These are phyloP conservation scores for Serinus canaria DNA, from an alignment of 2,113 vertebrate genomes.

Conservation along the genomic window DNA sequence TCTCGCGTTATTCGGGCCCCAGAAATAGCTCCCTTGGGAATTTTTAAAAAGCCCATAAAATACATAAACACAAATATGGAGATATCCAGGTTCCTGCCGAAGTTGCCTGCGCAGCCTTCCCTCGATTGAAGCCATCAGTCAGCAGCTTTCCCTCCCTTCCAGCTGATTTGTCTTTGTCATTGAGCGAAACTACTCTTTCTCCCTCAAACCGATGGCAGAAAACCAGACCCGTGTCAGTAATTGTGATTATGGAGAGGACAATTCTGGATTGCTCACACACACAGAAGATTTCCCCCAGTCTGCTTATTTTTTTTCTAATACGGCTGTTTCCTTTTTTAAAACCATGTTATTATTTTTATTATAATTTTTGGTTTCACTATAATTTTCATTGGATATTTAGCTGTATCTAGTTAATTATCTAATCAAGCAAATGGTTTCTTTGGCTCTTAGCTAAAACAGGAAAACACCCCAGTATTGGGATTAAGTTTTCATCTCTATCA, in stretches of 20 bases:
- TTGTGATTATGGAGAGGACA: neutral
- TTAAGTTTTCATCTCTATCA: slow-evolving; percentile 81
- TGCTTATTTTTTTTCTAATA: neutral
- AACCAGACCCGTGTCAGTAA: neutral
- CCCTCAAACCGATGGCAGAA: neutral
- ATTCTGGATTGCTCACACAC: neutral
- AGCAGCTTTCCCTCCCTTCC: slow-evolving; percentile 31
- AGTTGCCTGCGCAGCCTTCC: slow-evolving; percentile 27
- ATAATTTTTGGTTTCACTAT: slow-evolving; percentile 28
- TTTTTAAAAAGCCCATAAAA: slow-evolving; percentile 56
- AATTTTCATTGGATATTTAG: slow-evolving; percentile 57
- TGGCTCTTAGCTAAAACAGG: slow-evolving; percentile 62
- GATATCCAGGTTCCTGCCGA: slow-evolving; percentile 25
- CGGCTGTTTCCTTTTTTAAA: neutral
- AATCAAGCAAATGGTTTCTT: slow-evolving; percentile 71
- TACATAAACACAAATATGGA: slow-evolving; percentile 63
- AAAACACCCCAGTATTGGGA: slow-evolving; percentile 71
- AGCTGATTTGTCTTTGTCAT: slow-evolving; percentile 52
- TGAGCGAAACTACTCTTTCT: neutral
- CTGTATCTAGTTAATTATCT: slow-evolving; percentile 56
- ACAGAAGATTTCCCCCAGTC: slow-evolving; percentile 4
- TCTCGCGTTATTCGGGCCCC: slow-evolving; percentile 48
- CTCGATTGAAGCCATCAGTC: neutral
- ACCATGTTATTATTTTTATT: neutral
- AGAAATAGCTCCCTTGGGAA: slow-evolving; percentile 42